Base-by-base conservation (phyloP, 23 tunicate species). In the Halocynthia aurantium region DNA sequence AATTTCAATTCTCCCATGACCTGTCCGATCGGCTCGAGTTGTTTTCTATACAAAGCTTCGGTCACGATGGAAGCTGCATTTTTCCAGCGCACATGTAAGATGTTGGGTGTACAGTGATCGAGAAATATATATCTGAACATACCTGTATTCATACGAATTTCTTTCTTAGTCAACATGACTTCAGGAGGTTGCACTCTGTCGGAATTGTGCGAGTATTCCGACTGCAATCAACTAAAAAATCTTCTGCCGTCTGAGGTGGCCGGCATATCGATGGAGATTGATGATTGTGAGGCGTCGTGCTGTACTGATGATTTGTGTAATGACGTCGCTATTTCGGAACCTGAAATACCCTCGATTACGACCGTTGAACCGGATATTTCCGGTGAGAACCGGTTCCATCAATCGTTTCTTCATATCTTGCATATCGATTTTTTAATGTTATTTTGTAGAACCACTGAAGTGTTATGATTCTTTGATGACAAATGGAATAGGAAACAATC, bases 221-320 rank as follows among this genome's bases (percentile, higher is more conserved):
- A 65, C 31, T 65, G 70, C 31, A 6, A 65, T 20, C 31, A 65
- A 20, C 19, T 65, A 0, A 65, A 65, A 10, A 65, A 65, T 65
- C 10, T 65, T 40, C 70, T 65, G 70, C 70, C 70, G 22, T 20
- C 10, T 65, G 22, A 40, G 31, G 22, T 65, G 19, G 49, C 22
- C 22, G 70, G 70, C 22, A 20, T 65, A 49, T 0, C 22, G 22
- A 20, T 65, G 22, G 70, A 65, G 31, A 49, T 65, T 6, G 31
- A 40, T 65, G 70, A 15, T 10, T 65, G 70, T 65, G 31, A 11
- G 31, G 19, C n/a, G 9, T 20, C 70, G 9, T 65, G 70, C 2
- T 65, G 70, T 65, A 20, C 70, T 6, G 70, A 65, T 5, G 31
- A 15, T 65, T 65, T 65, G 31, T 65, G 70, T 65, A 65, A 65